Conservation (phyloP, 2,797 vertebrate species). For the Synanceia verrucosa region DNA sequence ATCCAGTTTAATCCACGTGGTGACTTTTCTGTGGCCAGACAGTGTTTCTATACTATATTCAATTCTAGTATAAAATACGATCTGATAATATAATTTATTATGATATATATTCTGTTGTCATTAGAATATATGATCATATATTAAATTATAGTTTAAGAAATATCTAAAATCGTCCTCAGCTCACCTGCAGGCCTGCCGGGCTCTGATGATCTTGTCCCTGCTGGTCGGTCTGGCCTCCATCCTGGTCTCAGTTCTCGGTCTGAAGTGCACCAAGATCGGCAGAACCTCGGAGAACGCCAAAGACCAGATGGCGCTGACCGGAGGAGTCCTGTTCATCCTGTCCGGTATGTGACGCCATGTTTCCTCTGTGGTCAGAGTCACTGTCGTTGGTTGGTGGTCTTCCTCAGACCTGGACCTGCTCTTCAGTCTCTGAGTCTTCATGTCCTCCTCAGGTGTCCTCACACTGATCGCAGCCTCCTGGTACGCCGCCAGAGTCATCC, state of each 20-base stretch:
- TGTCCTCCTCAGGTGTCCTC: slow-evolving; percentile 64
- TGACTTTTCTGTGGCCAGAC: no score
- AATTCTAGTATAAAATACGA: no score
- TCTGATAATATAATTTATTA: no score
- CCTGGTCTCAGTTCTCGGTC: slow-evolving; percentile 82
- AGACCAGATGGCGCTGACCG: slow-evolving; percentile 78
- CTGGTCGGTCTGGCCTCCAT: slow-evolving; percentile 80
- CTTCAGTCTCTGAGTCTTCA: not conserved
- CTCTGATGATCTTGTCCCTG: slow-evolving; percentile 87
- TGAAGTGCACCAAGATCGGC: slow-evolving; percentile 87
- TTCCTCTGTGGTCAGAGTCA: no score
- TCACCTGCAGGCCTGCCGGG: slow-evolving; percentile 86
- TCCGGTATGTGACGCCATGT: slow-evolving; percentile 73
- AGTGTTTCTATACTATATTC: no score
- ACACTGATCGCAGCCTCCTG: slow-evolving; percentile 76
- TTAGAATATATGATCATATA: no score
- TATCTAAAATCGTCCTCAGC: no score
- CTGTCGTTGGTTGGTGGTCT: no score
- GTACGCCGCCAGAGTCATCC: slow-evolving; percentile 75
- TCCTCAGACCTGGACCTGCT: no score
- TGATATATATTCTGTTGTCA: no score
- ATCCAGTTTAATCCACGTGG: no score
- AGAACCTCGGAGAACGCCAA: slow-evolving; percentile 76
- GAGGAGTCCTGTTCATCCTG: slow-evolving; percentile 85
- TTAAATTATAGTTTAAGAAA: no score